Evolutionary conservation across 2,888 invertebrate species (phyloP), one percentile per base, ranked within the genome.

Genomic region (Erannis defoliaria): DNA sequence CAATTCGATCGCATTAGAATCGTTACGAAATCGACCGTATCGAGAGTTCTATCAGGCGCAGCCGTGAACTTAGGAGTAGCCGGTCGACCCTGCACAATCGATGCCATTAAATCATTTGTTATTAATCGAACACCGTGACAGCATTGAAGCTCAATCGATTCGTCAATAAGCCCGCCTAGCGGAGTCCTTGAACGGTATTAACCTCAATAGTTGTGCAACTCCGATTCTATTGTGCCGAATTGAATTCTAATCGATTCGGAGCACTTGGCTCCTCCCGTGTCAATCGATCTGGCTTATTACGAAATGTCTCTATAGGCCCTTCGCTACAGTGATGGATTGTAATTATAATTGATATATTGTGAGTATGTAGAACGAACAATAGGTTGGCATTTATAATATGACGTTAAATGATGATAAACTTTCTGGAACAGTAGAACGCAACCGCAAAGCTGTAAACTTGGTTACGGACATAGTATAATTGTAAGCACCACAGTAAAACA

Each of bases 141-240:
- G 72, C 73, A 73, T 69, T 72, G 71, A 72, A 71, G 69, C 72
- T 78, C 72, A 82, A 81, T 81, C 78, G 77, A 77, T 78, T 77
- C 69, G 70, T 78, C 79, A 82, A 77, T 80, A 72, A 46, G 21
- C 46, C 40, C 56, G 73, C 73, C 70, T 73, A 73, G 73, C 70
- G 69, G 71, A 80, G 82, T 85, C 90, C 90, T 90, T 91, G 89
- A 89, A 86, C 85, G 80, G 74, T 69, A 86, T 88, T 86, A 88
- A 84, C 84, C 83, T 77, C 70, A 68, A 72, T 75, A 65, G 78
- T 88, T 88, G 84, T 79, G 85, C 82, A 88, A 87, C 71, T 77
- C 80, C 80, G 83, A 84, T 84, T 40, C 40, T 26, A 81, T 82
- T 84, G 83, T 82, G 76, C 81, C 80, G 83, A 82, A 84, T 84